Base-by-base conservation (phyloP, 1,140 invertebrate genomes). In the Ylistrum balloti region DNA sequence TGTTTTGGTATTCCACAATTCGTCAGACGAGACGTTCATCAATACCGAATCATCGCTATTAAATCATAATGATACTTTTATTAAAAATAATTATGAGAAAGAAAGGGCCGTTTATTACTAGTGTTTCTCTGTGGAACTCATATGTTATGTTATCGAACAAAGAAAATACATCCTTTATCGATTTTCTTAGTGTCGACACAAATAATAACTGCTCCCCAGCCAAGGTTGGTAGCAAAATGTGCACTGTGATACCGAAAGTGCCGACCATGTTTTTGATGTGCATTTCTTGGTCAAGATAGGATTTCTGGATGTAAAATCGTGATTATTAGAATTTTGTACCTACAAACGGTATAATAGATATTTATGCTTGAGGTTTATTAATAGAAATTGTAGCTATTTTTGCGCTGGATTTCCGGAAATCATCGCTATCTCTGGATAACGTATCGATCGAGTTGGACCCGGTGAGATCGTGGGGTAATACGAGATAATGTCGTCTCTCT, bases 131-230 rank as follows among this genome's bases (percentile, higher is more conserved):
- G 13, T 20, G 45, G 45, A 17, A 11, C 17, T 74, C 56, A 74
- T 0, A 74, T 74, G 28, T 74, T n/a, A 28, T 74, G 56, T 74
- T n/a, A 74, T 74, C 56, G 56, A 74, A 74, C 56, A 74, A 74
- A 74, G 56, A 74, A 74, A 74, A 74, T 74, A 74, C 56, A 74
- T 74, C 56, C 22, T 74, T 74, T 74, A 74, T 74, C 56, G 56
- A 74, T 74, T 74, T 74, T 74, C 56, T 74, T 5, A 28, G 0
- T 74, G 56, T 74, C 56, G 56, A n/a, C 22, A 28, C 56, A 74
- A 74, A 11, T 74, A 74, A 74, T 74, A 74, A 74, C 56, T n/a
- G 56, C 56, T 74, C 56, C 56, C 56, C 56, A n/a, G 56, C 56
- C 56, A 74, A 74, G 56, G 56, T 74, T 74, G 56, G 56, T 74